A percentile compares a stretch with the other conserved stretches of the same genome.
Evolutionary conservation across 2,113 vertebrate species (phyloP).

Genomic region (Eonycteris spelaea): DNA sequence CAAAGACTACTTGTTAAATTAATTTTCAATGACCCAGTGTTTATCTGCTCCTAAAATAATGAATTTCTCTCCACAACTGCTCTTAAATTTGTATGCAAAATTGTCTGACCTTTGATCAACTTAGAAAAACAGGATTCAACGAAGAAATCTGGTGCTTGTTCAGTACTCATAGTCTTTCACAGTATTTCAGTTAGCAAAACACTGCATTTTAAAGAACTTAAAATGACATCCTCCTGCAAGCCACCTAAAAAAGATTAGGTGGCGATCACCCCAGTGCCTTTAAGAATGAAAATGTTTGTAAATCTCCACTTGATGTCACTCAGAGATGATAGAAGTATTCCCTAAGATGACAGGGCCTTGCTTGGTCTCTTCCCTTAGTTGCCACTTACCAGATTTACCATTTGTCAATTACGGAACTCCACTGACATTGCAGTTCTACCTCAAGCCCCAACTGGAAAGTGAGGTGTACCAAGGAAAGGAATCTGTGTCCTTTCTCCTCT

Average conservation of each 20-base stretch:
- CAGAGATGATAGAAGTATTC: neutral
- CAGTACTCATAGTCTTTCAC: constrained; percentile 26
- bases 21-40: constrained; percentile 69
- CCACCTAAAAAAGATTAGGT: neutral
- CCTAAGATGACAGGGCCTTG: neutral
- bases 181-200: constrained; percentile 32
- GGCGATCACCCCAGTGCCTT: neutral
- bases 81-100: constrained; percentile 47
- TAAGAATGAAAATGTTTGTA: constrained; percentile 30
- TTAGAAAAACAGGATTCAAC: neutral
- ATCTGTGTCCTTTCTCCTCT: neutral
- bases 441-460: constrained; percentile 32
- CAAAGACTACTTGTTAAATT: constrained; percentile 54
- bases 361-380: neutral
- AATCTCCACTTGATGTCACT: neutral
- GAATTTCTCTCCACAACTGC: constrained; percentile 1
- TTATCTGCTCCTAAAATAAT: constrained; percentile 70
- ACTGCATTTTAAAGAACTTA: neutral
- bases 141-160: neutral
- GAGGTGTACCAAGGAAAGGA: constrained; percentile 15
- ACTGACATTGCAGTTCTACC: neutral
- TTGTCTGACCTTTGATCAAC: too few species aligned
- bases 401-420: neutral
- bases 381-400: neutral
- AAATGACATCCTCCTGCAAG: neutral